Conservation (phyloP, 2,113 vertebrate genomes). For the Ibidorhyncha struthersii region DNA sequence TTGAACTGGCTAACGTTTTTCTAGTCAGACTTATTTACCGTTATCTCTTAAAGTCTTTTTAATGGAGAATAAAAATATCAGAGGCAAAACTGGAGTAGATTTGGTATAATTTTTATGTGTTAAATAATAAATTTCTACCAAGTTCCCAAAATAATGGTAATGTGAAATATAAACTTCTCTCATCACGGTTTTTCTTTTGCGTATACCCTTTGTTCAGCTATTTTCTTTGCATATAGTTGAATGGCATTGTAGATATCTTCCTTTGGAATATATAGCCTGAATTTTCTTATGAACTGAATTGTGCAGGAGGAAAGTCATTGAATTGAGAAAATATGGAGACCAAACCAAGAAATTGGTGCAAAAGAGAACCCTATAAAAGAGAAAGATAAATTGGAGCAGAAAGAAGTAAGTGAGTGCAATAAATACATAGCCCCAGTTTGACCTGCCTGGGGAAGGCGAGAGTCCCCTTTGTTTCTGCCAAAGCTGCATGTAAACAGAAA, state of each 20-base stretch:
- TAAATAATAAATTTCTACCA: neutral
- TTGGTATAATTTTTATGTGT: neutral
- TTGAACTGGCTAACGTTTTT: neutral
- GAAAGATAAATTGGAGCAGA: neutral
- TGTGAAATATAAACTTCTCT: neutral
- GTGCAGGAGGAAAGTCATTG: neutral
- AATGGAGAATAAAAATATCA: neutral
- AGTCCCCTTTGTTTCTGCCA: neutral
- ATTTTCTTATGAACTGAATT: neutral
- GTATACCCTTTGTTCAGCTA: neutral
- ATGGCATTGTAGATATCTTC: neutral
- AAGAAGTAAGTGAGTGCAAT: neutral
- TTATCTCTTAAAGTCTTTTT: neutral
- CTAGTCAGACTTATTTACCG: neutral
- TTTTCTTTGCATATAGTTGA: neutral
- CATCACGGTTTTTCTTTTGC: neutral
- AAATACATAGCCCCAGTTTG: neutral
- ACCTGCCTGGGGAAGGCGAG: neutral
- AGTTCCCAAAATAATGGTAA: neutral
- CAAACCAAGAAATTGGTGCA: neutral
- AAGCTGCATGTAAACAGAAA: neutral
- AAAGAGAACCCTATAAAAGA: neutral
- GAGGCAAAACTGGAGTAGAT: neutral
- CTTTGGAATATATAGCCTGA: neutral
- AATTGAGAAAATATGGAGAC: neutral